A percentile compares a stretch with the other conserved stretches of the same genome.
phyloP scores from a whole-genome alignment of 2,888 invertebrate species.

The Lissocephala sabroskyi region DNA sequence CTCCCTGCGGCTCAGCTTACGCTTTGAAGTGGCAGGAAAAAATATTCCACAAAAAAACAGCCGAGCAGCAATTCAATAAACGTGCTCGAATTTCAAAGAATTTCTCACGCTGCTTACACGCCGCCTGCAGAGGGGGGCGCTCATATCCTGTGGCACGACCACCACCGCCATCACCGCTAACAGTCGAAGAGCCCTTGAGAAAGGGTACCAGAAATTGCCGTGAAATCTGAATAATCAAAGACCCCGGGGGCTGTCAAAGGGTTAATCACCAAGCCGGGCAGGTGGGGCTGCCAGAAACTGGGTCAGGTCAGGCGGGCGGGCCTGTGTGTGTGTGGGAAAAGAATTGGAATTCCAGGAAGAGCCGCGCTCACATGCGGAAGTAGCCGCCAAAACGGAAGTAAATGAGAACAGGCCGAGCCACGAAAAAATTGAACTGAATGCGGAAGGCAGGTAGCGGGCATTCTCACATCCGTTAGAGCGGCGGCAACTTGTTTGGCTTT shows the following conservation, averaged over 20 bases:
- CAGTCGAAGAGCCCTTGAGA: conserved; percentile 17
- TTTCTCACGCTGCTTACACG: conserved; percentile 60
- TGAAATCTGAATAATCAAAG: conserved; percentile 28
- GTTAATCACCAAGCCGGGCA: neutral
- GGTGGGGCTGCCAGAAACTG: conserved; percentile 15
- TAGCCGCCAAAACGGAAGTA: conserved; percentile 43
- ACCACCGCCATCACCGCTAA: neutral
- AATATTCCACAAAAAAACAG: conserved; percentile 2
- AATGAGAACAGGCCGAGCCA: conserved; percentile 49
- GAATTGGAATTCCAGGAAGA: neutral
- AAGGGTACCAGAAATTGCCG: conserved; percentile 23
- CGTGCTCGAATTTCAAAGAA: conserved; percentile 62
- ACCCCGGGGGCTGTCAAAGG: neutral
- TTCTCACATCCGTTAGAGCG: conserved; percentile 34
- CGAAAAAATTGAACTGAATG: conserved; percentile 8
- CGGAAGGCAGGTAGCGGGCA: conserved; percentile 14
- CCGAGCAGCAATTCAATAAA: conserved; percentile 23
- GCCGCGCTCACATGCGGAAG: conserved; percentile 30
- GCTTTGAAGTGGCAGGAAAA: neutral
- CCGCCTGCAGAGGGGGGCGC: conserved; percentile 16
- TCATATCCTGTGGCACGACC: conserved; percentile 30
- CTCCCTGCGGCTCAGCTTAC: neutral
- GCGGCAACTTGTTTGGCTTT: conserved; percentile 43
- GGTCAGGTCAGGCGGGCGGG: conserved; percentile 36
- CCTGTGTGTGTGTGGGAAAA: conserved; percentile 33